These are phyloP conservation scores for Tetheella fluctuosa DNA, from an alignment of 2,888 invertebrate species.

Conservation along the genomic window DNA sequence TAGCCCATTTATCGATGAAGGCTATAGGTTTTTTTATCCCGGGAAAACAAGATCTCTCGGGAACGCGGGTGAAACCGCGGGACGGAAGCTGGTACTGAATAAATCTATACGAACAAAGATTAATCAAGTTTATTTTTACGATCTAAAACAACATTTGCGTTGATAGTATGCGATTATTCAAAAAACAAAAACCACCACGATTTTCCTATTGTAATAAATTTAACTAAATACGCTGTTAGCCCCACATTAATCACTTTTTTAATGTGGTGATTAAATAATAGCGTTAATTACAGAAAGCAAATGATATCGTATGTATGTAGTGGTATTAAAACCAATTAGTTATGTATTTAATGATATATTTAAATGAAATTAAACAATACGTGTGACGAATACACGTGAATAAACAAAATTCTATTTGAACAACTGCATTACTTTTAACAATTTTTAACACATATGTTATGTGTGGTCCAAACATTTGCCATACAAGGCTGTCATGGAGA, in stretches of 20 bases:
- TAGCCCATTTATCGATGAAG: no score
- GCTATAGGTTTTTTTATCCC: no score
- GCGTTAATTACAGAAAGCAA: neutral
- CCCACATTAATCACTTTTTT: neutral
- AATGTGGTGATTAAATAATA: neutral
- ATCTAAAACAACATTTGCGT: neutral
- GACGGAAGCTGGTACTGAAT: no score
- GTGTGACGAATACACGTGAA: neutral
- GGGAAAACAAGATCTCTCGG: no score
- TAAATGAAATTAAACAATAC: neutral
- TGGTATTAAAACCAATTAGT: neutral
- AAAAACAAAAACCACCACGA: no score
- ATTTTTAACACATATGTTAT: neutral
- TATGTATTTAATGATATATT: neutral
- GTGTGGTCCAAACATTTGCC: neutral
- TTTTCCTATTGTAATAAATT: neutral
- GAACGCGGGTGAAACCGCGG: no score
- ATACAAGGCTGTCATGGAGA: neutral
- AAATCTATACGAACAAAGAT: neutral
- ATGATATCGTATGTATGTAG: neutral
- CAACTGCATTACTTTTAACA: neutral
- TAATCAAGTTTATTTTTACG: conserved; percentile 1
- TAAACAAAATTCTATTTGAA: conserved; percentile 1
- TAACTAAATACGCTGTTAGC: neutral
- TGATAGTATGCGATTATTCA: neutral